These are phyloP conservation scores for Drosophila kanapiae DNA, from an alignment of 1,140 invertebrate species.

Conservation along the genomic window DNA sequence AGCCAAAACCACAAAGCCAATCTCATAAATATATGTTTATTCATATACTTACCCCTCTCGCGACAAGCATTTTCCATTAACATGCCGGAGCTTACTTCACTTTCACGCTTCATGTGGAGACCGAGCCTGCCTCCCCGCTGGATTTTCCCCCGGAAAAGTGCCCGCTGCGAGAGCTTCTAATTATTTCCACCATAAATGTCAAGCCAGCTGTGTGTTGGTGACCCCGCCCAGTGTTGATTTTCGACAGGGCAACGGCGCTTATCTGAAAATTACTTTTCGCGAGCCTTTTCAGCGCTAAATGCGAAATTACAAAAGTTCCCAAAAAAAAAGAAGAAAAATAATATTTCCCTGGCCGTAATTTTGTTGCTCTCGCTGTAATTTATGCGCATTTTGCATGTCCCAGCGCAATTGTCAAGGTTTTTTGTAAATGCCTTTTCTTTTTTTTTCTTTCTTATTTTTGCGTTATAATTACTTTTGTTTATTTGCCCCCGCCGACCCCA, in stretches of 20 bases:
- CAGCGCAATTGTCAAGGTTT: conserved; percentile 80
- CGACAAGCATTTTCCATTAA: conserved; percentile 49
- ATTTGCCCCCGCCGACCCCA: conserved; percentile 14
- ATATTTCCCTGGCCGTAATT: conserved; percentile 26
- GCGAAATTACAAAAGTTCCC: conserved; percentile 64
- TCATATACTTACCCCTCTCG: conserved; percentile 12
- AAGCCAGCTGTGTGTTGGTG: conserved; percentile 52
- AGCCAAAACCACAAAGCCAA: conserved; percentile 23
- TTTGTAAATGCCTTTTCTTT: conserved; percentile 50
- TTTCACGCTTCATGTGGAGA: conserved; percentile 55
- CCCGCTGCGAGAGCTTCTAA: conserved; percentile 62
- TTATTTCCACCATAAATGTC: conserved; percentile 79
- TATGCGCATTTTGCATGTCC: conserved; percentile 80
- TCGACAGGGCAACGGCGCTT: conserved; percentile 41
- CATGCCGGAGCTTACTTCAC: conserved; percentile 31
- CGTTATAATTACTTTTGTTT: conserved; percentile 71
- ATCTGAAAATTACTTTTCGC: conserved; percentile 68
- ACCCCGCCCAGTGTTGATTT: conserved; percentile 23
- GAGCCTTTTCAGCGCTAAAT: conserved; percentile 60
- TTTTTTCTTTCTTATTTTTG: conserved; percentile 27
- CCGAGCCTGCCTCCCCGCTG: background rate
- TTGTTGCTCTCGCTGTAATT: conserved; percentile 60
- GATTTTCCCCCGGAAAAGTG: conserved; percentile 11
- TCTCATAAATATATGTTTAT: conserved; percentile 29
- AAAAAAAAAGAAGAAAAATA: conserved; percentile 22